A percentile compares a stretch with the other conserved stretches of the same genome.
Evolutionary conservation across 2,113 vertebrate genomes (phyloP).

Genomic region (Ploceus nigricollis): DNA sequence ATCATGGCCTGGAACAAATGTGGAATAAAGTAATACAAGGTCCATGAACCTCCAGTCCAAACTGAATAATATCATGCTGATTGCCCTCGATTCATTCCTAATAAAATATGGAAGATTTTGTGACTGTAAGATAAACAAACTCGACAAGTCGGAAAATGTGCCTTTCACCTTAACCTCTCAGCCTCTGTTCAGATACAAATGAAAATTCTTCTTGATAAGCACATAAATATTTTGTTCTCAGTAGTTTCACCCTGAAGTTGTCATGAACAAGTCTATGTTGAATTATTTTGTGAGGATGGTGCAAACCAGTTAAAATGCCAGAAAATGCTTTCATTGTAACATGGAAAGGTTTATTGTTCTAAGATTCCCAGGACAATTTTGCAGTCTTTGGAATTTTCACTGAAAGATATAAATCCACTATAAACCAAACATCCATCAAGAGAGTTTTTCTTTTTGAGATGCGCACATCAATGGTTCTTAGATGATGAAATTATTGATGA

Average conservation of each 20-base stretch:
- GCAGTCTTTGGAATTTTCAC: background rate
- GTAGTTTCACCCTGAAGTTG: background rate
- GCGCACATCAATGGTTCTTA: background rate
- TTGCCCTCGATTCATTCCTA: background rate
- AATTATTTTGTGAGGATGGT: background rate
- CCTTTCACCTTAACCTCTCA: background rate
- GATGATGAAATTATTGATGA: background rate
- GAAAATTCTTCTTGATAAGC: background rate
- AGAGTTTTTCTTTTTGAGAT: background rate
- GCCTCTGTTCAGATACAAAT: background rate
- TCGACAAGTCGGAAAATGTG: background rate
- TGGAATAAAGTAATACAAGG: background rate
- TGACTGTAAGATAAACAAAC: background rate
- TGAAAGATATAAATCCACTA: background rate
- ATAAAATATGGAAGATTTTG: background rate
- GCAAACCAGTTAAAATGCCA: background rate
- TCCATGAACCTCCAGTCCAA: background rate
- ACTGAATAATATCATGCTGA: background rate
- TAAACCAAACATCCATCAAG: background rate
- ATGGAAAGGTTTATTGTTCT: background rate
- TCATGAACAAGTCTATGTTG: background rate
- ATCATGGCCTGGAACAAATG: background rate
- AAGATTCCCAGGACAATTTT: background rate
- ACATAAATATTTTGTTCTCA: background rate
- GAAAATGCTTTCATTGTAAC: background rate